Conservation (phyloP, 1,140 invertebrate genomes). For the Acromyrmex heyeri region DNA sequence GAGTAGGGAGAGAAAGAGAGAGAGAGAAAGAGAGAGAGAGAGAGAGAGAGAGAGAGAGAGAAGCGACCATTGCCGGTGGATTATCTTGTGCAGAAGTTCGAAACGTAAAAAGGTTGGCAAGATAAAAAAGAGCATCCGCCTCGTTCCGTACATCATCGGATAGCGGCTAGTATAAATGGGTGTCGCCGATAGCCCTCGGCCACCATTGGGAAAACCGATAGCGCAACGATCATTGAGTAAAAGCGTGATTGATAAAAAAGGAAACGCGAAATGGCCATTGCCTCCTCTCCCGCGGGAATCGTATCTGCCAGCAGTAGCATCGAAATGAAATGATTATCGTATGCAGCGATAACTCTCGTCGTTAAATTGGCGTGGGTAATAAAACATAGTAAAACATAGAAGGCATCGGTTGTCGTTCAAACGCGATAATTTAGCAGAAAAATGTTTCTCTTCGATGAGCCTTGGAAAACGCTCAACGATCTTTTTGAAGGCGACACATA, state of each 20-base stretch:
- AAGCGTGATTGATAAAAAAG: conserved; percentile 79
- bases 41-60: no score
- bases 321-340: conserved; percentile 36
- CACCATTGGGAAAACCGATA: conserved; percentile 63
- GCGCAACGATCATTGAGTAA: conserved; percentile 78
- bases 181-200: conserved; percentile 44
- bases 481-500: neutral
- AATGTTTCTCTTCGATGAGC: neutral
- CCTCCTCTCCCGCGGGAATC: conserved; percentile 51
- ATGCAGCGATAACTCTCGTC: conserved; percentile 38
- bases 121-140: conserved; percentile 61
- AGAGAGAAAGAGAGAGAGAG: neutral
- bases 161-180: conserved; percentile 46
- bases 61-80: conserved; percentile 7
- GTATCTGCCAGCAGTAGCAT: conserved; percentile 47
- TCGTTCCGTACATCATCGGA: conserved; percentile 51
- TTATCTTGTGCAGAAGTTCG: conserved; percentile 42
- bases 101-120: conserved; percentile 42
- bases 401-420: conserved; percentile 29
- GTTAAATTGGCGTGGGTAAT: conserved; percentile 39
- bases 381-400: conserved; percentile 56
- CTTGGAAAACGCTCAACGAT: neutral
- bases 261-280: conserved; percentile 41
- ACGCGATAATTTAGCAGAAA: conserved; percentile 19
- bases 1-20: neutral